These are phyloP conservation scores for Oryzias javanicus DNA, from an alignment of 2,113 vertebrate genomes.

Conservation along the genomic window DNA sequence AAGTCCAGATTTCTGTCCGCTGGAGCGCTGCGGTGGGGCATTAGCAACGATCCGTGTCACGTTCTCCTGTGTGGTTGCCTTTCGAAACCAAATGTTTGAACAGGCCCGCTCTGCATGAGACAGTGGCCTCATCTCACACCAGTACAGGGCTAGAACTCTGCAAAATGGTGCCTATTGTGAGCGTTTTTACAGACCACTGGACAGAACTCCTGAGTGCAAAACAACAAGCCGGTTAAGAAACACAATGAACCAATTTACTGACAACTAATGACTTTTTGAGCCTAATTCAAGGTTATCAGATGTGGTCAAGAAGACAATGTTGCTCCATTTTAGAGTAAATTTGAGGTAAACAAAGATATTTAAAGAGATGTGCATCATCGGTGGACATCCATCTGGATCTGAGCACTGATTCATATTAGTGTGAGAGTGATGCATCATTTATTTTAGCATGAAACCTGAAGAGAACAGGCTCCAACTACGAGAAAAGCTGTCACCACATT, in stretches of 20 bases:
- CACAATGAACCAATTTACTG: too few species aligned
- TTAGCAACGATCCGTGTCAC: neutral
- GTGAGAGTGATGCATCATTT: conserved; percentile 17
- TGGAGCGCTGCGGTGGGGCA: neutral
- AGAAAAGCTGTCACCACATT: too few species aligned
- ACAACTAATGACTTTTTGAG: conserved; percentile 8
- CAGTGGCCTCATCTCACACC: conserved; percentile 19
- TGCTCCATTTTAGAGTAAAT: conserved; percentile 3
- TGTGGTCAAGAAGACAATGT: conserved; percentile 15
- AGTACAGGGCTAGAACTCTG: conserved; percentile 39
- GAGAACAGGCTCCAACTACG: neutral
- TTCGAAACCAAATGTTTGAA: conserved; percentile 20
- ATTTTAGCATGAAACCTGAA: conserved; percentile 19
- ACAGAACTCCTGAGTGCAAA: too few species aligned
- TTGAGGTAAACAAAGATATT: neutral
- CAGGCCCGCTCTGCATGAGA: conserved; percentile 2
- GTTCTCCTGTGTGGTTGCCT: neutral
- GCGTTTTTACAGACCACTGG: too few species aligned
- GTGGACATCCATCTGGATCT: too few species aligned
- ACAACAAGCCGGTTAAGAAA: too few species aligned
- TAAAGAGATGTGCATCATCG: too few species aligned
- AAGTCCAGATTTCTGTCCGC: neutral
- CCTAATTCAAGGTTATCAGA: conserved; percentile 4
- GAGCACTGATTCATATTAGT: conserved; percentile 5
- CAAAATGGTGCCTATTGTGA: neutral